Base-by-base conservation (phyloP, 1,140 invertebrate genomes). In the Gonatopus flavifemur region DNA sequence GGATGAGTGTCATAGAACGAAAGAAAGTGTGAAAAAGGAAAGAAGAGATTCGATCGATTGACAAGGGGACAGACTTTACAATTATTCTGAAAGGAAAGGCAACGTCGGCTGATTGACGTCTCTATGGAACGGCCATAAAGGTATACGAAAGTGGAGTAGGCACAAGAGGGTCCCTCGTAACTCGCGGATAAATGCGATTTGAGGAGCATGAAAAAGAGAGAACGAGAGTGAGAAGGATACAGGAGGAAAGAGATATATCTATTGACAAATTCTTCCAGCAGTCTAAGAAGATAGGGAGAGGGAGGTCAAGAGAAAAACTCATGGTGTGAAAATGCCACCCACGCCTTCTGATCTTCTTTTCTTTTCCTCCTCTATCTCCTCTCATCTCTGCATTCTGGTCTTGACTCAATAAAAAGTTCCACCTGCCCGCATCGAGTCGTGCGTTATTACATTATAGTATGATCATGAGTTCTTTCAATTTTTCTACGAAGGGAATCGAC, bases 101-200 rank as follows among this genome's bases (percentile, higher is more conserved):
- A 61, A 52, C 52, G 64, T 53, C 56, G 57, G 54, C 57, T 72
- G 69, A 72, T 70, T 70, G 69, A 72, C 69, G 54, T 66, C 61
- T 72, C 62, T 69, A 72, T 72, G 49, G 67, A 53, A 51, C 55
- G 48, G 51, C 60, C 61, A 69, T 67, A 69, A 69, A 68, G 63
- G 67, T 67, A 58, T 62, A 66, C 55, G 62, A 61, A 69, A 65
- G 62, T 66, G 62, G 55, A 69, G 62, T 68, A 62, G 67, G 67
- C 64, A 70, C 60, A 67, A 68, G 64, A 69, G 69, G 69, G 60
- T 66, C 66, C 66, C 62, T 66, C 66, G 69, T 72, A 72, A 69
- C 68, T 72, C 58, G 68, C 69, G 67, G 53, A 67, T 71, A 72
- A 72, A 72, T 72, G 67, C 68, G 67, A 70, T 64, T 69, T 64